phyloP scores from a whole-genome alignment of 2,797 vertebrate species.

The Calcarius lapponicus region DNA sequence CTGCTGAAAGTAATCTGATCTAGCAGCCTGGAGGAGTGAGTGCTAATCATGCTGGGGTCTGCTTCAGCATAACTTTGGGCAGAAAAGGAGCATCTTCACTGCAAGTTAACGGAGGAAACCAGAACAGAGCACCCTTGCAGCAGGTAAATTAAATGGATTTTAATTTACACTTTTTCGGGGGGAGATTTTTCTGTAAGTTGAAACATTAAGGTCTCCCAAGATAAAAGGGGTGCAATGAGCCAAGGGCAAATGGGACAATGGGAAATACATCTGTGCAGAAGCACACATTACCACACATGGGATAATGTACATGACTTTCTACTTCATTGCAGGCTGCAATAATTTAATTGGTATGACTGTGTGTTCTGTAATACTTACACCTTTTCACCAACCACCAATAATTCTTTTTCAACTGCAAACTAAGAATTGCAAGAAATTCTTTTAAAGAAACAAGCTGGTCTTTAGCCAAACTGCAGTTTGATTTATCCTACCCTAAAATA shows the following conservation, averaged over 20 bases:
- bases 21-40: background rate
- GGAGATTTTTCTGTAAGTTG: background rate
- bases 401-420: background rate
- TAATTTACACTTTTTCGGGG: background rate
- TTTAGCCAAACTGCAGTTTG: background rate
- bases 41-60: background rate
- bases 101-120: background rate
- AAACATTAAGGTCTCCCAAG: background rate
- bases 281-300: background rate
- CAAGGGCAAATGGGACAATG: background rate
- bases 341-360: background rate
- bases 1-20: conserved; percentile 34
- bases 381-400: background rate
- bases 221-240: background rate
- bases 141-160: background rate
- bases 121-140: background rate
- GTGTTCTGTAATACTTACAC: background rate
- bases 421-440: background rate
- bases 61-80: conserved; percentile 7
- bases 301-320: background rate
- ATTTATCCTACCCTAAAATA: background rate
- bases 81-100: background rate
- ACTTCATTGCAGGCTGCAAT: background rate
- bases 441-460: background rate
- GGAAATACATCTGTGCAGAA: background rate